phyloP scores from a whole-genome alignment of 2,888 invertebrate species.

The Mongoloraphidia duomilia region DNA sequence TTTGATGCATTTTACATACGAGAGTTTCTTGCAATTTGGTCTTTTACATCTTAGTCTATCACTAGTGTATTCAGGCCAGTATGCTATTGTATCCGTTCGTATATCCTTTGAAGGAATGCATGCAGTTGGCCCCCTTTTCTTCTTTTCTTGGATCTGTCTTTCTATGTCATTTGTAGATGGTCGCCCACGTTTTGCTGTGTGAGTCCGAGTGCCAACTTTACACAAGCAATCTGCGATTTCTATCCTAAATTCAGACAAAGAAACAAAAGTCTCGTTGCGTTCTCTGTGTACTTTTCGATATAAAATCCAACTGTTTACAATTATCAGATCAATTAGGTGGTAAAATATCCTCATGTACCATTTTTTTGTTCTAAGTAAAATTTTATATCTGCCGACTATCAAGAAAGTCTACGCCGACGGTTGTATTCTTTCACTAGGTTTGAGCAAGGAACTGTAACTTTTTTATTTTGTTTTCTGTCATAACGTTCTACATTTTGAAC shows the following conservation, averaged over 20 bases:
- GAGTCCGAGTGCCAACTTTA: constrained; percentile 1
- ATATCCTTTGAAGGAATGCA: not conserved
- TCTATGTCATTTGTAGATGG: too few species aligned
- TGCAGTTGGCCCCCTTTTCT: not conserved
- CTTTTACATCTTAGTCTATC: too few species aligned
- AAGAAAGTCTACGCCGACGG: constrained; percentile 9
- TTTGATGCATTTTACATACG: too few species aligned
- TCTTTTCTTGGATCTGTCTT: too few species aligned
- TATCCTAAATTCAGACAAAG: constrained; percentile 14
- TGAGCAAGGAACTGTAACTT: constrained; percentile 9
- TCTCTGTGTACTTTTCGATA: constrained; percentile 3
- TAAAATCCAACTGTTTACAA: constrained; percentile 9
- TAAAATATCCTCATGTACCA: too few species aligned
- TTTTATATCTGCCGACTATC: constrained; percentile 7
- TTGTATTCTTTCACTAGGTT: constrained; percentile 11
- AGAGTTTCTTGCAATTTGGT: too few species aligned
- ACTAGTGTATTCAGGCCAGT: too few species aligned
- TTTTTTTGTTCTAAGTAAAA: too few species aligned
- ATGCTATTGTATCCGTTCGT: not conserved
- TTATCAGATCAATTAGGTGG: too few species aligned
- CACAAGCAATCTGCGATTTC: constrained; percentile 7
- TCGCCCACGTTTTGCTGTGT: not conserved
- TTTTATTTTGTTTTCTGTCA: constrained; percentile 11
- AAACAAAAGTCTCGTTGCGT: constrained; percentile 5
- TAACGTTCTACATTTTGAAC: constrained; percentile 7